These are phyloP conservation scores for Hippocampus mohnikei DNA, from an alignment of 2,113 vertebrate species.

Conservation along the genomic window DNA sequence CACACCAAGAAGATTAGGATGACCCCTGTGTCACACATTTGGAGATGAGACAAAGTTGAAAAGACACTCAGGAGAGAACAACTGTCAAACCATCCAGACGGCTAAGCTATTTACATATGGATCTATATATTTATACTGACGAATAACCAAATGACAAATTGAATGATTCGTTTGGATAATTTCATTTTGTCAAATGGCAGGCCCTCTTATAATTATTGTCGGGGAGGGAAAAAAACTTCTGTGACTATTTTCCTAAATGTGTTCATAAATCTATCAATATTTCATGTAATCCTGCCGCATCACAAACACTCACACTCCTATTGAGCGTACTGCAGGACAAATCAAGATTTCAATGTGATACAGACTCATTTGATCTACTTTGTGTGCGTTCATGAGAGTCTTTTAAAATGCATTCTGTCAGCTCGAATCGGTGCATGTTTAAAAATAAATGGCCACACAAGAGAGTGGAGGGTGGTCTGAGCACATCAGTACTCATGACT, in stretches of 20 bases:
- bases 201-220: neutral
- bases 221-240: too few species aligned
- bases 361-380: neutral
- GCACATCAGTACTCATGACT: conserved; percentile 69
- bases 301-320: neutral
- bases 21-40: conserved; percentile 66
- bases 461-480: conserved; percentile 73
- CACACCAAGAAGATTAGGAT: conserved; percentile 68
- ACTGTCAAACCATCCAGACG: conserved; percentile 58
- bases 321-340: neutral
- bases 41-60: conserved; percentile 67
- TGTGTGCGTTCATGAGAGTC: neutral
- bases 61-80: conserved; percentile 67
- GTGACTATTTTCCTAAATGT: too few species aligned
- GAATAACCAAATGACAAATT: neutral
- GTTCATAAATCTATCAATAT: too few species aligned
- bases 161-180: neutral
- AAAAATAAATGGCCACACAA: neutral
- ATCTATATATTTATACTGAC: neutral
- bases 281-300: neutral
- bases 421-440: conserved; percentile 57
- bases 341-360: neutral
- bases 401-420: conserved; percentile 46
- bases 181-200: neutral
- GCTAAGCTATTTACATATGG: conserved; percentile 4